These are phyloP conservation scores for Leptinotarsa lineolata DNA, from an alignment of 1,140 invertebrate genomes.

Conservation along the genomic window DNA sequence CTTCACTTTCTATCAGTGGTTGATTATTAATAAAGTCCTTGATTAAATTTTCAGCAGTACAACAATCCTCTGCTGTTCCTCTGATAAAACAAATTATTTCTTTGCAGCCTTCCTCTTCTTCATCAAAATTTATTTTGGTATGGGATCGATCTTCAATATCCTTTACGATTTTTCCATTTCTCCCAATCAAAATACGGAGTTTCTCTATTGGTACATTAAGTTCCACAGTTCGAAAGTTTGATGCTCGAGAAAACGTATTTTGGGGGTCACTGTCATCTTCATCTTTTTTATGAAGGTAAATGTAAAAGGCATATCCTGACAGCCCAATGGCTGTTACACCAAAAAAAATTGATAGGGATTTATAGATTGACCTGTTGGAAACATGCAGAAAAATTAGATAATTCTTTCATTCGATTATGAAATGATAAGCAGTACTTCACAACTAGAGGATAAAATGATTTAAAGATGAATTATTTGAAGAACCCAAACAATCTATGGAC, in stretches of 20 bases:
- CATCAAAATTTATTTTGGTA: slow-evolving; percentile 74
- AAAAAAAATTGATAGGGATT: slow-evolving; percentile 46
- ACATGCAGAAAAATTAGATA: not conserved
- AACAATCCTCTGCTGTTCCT: slow-evolving; percentile 65
- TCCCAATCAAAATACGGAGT: slow-evolving; percentile 64
- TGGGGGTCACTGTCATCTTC: slow-evolving; percentile 42
- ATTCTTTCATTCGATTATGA: too few species aligned
- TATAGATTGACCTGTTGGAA: slow-evolving; percentile 37
- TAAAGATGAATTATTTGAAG: too few species aligned
- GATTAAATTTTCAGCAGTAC: slow-evolving; percentile 72
- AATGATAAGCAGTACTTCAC: too few species aligned
- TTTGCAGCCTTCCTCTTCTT: slow-evolving; percentile 58
- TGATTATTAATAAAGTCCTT: slow-evolving; percentile 71
- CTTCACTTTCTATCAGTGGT: slow-evolving; percentile 66
- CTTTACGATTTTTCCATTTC: slow-evolving; percentile 69
- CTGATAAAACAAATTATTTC: slow-evolving; percentile 68
- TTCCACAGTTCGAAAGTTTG: slow-evolving; percentile 52
- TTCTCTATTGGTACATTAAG: slow-evolving; percentile 58
- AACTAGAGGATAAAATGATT: not conserved
- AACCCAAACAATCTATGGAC: too few species aligned
- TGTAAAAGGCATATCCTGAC: slow-evolving; percentile 56
- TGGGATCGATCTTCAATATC: slow-evolving; percentile 71
- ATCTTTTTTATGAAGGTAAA: slow-evolving; percentile 55
- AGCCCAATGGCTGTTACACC: slow-evolving; percentile 57
- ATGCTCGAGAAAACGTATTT: slow-evolving; percentile 41